These are phyloP conservation scores for Brachionichthys hirsutus DNA, from an alignment of 2,113 vertebrate genomes.

Conservation along the genomic window DNA sequence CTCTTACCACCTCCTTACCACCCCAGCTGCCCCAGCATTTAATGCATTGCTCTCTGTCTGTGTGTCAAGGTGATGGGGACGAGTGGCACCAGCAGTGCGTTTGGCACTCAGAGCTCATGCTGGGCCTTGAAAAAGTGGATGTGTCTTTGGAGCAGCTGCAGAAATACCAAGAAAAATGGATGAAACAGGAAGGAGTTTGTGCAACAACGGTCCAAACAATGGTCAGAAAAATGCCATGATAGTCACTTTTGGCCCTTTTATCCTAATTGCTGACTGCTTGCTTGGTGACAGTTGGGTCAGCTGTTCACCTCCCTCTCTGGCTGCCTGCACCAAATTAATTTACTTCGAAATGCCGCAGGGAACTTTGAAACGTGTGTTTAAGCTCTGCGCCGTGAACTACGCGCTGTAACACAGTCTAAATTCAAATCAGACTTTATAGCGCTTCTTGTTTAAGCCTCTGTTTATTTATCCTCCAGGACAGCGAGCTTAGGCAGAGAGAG, in stretches of 20 bases:
- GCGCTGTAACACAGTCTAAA: neutral
- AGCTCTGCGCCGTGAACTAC: neutral
- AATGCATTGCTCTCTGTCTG: constrained; percentile 6
- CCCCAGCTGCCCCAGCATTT: no score
- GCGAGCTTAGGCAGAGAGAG: constrained; percentile 66
- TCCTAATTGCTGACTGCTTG: neutral
- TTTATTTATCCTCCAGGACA: constrained; percentile 65
- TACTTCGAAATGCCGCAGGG: neutral
- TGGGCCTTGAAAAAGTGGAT: constrained; percentile 75
- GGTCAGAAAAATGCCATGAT: constrained; percentile 47
- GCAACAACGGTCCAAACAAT: constrained; percentile 5
- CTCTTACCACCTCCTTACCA: no score
- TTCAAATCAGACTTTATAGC: constrained; percentile 6
- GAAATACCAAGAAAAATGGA: constrained; percentile 65
- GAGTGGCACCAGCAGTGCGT: constrained; percentile 80
- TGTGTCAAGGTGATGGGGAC: constrained; percentile 77
- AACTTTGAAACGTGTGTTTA: neutral
- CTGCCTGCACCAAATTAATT: constrained; percentile 1
- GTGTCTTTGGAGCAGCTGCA: constrained; percentile 75
- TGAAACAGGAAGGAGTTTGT: constrained; percentile 42
- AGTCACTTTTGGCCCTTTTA: neutral
- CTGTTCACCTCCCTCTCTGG: neutral
- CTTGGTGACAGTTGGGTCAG: neutral
- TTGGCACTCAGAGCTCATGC: constrained; percentile 71
- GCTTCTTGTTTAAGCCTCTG: neutral